phyloP scores from a whole-genome alignment of 2,797 vertebrate species.

The Phalanger gymnotis region DNA sequence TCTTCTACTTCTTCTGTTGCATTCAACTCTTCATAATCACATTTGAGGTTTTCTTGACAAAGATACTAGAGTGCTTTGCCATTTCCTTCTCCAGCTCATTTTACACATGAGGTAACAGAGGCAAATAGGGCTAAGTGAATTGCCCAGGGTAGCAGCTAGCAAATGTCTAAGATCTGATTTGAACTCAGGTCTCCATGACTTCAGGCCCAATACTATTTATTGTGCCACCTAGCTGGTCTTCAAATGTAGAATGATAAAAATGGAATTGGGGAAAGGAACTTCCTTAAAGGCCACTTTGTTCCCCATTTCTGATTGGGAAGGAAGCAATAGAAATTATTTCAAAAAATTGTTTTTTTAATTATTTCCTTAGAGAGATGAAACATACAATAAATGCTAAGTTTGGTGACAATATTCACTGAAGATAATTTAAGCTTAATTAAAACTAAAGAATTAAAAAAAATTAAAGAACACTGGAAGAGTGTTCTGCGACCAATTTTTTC shows the following conservation, averaged over 20 bases:
- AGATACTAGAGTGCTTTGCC: not conserved
- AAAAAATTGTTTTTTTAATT: slow-evolving; percentile 59
- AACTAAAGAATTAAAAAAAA: slow-evolving; percentile 68
- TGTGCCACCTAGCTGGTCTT: slow-evolving; percentile 2
- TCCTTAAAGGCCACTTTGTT: slow-evolving; percentile 71
- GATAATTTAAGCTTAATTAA: slow-evolving; percentile 73
- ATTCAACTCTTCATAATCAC: not conserved
- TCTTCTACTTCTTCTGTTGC: too few relatives aligned
- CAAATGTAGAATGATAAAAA: slow-evolving; percentile 29
- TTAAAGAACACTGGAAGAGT: slow-evolving; percentile 8
- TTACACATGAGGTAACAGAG: not conserved
- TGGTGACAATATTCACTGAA: slow-evolving; percentile 33
- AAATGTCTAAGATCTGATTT: not conserved
- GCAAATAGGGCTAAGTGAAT: not conserved
- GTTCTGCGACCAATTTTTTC: slow-evolving; percentile 57
- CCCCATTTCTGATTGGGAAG: not conserved
- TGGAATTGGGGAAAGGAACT: slow-evolving; percentile 63
- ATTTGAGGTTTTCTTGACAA: not conserved
- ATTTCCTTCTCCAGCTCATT: not conserved
- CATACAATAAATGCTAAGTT: slow-evolving; percentile 36
- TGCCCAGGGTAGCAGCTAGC: not conserved
- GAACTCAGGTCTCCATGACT: not conserved
- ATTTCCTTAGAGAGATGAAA: slow-evolving; percentile 61
- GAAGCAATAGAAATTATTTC: not conserved
- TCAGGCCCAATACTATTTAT: not conserved